These are phyloP conservation scores for Neolamprologus modestus DNA, from an alignment of 2,113 vertebrate genomes.

Conservation along the genomic window DNA sequence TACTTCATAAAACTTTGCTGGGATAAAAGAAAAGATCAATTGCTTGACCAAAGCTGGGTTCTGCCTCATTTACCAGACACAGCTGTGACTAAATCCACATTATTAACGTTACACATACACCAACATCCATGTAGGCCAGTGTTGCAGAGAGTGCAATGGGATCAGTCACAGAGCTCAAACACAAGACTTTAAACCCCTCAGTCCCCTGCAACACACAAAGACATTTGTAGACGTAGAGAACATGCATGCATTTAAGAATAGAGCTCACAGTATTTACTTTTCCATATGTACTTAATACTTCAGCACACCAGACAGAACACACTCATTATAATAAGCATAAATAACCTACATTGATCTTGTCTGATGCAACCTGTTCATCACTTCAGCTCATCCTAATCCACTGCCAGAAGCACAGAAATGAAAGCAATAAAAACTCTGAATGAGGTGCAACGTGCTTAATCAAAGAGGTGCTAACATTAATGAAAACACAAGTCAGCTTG, in stretches of 20 bases:
- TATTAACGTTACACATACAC: neutral
- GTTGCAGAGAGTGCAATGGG: neutral
- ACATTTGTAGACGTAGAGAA: neutral
- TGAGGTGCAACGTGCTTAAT: neutral
- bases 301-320: neutral
- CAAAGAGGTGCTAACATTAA: neutral
- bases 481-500: neutral
- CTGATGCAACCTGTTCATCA: neutral
- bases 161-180: neutral
- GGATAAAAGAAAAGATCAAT: conserved; percentile 41
- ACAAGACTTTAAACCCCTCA: conserved; percentile 1
- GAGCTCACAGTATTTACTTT: neutral
- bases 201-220: neutral
- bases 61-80: conserved; percentile 18
- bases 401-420: neutral
- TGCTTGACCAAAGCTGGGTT: conserved; percentile 3
- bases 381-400: neutral
- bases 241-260: neutral
- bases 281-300: neutral
- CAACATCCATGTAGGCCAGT: neutral
- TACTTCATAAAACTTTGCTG: neutral
- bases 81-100: conserved; percentile 37
- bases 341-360: neutral
- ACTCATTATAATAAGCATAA: neutral
- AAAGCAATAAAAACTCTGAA: neutral